A percentile compares a stretch with the other conserved stretches of the same genome.
Evolutionary conservation across 2,113 vertebrate species (phyloP).

Genomic region (Marmota monax): DNA sequence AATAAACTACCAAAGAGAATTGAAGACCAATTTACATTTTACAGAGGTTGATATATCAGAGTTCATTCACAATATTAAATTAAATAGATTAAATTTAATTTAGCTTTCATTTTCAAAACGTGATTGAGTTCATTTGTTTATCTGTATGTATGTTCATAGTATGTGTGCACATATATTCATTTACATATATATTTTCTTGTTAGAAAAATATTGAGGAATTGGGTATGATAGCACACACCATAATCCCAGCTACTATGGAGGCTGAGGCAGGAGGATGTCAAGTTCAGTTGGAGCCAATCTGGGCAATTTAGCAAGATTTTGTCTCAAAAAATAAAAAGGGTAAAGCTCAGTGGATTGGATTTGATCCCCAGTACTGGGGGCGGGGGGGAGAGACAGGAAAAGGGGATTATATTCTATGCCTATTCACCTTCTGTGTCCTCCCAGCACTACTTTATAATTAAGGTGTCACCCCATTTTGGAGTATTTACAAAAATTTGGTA

Average conservation of each 20-base stretch:
- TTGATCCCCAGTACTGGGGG: not conserved
- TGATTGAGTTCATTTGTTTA: conserved; percentile 25
- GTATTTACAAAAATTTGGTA: conserved; percentile 30
- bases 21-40: conserved; percentile 62
- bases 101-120: conserved; percentile 36
- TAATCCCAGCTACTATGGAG: not conserved
- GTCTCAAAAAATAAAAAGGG: not conserved
- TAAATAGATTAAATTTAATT: conserved; percentile 16
- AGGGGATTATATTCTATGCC: conserved; percentile 32
- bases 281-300: not conserved
- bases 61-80: not conserved
- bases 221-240: not conserved
- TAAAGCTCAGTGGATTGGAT: not conserved
- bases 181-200: not conserved
- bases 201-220: not conserved
- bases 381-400: not conserved
- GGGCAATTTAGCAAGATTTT: not conserved
- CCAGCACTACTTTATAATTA: not conserved
- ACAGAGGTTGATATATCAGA: not conserved
- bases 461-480: not conserved
- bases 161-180: not conserved
- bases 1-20: not conserved
- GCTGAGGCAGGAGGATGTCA: not conserved
- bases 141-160: not conserved
- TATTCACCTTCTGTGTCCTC: conserved; percentile 8